Evolutionary conservation across 2,888 invertebrate genomes (phyloP).

Genomic region (Thysanoteuthis rhombus): DNA sequence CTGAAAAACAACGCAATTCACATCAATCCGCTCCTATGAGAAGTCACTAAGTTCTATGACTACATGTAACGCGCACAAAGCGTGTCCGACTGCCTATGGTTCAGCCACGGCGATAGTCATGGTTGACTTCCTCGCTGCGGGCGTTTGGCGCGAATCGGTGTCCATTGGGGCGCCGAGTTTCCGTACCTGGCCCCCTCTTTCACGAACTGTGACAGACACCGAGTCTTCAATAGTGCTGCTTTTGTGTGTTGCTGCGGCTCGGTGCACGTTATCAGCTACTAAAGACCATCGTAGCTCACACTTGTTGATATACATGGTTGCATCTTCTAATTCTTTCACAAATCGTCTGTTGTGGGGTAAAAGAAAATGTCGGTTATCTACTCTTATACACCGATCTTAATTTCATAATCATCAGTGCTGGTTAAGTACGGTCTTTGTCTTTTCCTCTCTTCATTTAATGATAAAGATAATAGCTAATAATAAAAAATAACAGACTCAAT

Average conservation of each 20-base stretch:
- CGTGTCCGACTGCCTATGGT: neutral
- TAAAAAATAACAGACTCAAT: too few species aligned
- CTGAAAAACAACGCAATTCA: neutral
- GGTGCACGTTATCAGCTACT: neutral
- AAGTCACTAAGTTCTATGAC: neutral
- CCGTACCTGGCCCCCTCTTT: neutral
- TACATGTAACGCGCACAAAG: neutral
- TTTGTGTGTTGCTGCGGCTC: neutral
- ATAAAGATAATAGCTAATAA: too few species aligned
- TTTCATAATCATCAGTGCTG: too few species aligned
- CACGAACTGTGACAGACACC: neutral
- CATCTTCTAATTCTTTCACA: neutral
- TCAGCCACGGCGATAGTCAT: neutral
- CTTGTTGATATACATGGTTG: neutral
- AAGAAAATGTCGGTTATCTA: too few species aligned
- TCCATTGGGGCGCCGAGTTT: slow-evolving; percentile 12
- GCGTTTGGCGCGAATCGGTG: neutral
- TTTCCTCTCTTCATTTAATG: too few species aligned
- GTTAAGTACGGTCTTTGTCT: too few species aligned
- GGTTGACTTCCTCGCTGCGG: neutral
- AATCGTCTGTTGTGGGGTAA: too few species aligned
- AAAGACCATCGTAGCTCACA: neutral
- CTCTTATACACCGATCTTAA: too few species aligned
- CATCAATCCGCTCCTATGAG: neutral
- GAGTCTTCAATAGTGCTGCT: neutral